Conservation (phyloP, 2,888 invertebrate species). For the Caprella mutica region DNA sequence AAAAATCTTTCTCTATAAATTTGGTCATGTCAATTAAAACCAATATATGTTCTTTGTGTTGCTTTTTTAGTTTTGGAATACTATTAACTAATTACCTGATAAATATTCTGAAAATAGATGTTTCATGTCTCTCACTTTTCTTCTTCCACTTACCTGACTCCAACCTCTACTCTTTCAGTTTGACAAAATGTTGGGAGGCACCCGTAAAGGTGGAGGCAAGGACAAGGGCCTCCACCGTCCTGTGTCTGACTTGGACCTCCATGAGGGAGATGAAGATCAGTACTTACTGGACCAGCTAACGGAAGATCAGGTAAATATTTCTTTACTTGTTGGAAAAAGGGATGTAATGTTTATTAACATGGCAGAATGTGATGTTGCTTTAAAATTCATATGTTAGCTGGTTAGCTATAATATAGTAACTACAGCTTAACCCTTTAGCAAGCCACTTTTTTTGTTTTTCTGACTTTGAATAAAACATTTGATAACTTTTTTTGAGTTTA, state of each 20-base stretch:
- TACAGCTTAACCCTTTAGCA: no score
- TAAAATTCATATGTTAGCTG: background rate
- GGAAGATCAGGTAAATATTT: constrained; percentile 20
- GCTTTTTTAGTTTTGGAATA: no score
- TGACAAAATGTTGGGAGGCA: constrained; percentile 5
- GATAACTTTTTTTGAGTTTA: no score
- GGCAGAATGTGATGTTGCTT: background rate
- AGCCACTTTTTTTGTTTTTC: no score
- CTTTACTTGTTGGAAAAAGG: background rate
- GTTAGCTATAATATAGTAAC: background rate
- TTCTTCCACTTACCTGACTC: no score
- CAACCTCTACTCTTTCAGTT: background rate
- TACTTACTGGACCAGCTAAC: constrained; percentile 23
- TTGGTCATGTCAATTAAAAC: no score
- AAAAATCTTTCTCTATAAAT: background rate
- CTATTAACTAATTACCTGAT: no score
- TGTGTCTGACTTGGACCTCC: constrained; percentile 27
- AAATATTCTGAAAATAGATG: no score
- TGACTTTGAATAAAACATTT: no score
- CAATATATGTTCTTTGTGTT: no score
- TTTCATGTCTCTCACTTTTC: no score
- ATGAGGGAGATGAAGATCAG: constrained; percentile 30
- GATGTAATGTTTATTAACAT: background rate
- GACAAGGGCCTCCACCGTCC: constrained; percentile 14
- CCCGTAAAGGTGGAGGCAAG: background rate